Conservation (phyloP, 2,888 invertebrate species). For the Scaptomyza parva region DNA sequence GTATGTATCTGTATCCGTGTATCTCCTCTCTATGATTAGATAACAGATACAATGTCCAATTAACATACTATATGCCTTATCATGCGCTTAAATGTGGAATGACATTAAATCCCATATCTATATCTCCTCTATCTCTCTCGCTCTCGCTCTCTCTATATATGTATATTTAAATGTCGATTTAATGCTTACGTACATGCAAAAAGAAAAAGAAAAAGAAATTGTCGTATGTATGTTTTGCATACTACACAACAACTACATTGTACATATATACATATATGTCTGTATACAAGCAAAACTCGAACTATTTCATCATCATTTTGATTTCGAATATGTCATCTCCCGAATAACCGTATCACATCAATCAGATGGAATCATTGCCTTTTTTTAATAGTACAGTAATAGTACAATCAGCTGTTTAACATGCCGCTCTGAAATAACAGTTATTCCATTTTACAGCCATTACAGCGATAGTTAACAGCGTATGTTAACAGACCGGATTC, state of each 20-base stretch:
- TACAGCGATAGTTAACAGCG: not conserved
- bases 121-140: not conserved
- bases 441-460: not conserved
- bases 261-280: not conserved
- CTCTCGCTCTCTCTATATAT: not conserved
- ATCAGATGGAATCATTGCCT: not conserved
- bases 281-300: not conserved
- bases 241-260: not conserved
- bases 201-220: not conserved
- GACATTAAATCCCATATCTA: conserved; percentile 3
- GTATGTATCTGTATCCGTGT: conserved; percentile 16
- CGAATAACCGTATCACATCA: not conserved
- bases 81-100: conserved; percentile 25
- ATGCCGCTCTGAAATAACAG: not conserved
- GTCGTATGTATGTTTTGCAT: not conserved
- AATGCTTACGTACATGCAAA: not conserved
- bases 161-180: not conserved
- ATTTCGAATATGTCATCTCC: not conserved
- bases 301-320: conserved; percentile 3
- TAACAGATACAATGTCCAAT: conserved; percentile 31
- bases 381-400: not conserved
- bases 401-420: not conserved
- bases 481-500: not conserved
- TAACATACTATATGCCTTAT: conserved; percentile 8
- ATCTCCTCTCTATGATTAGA: conserved; percentile 31